These are phyloP conservation scores for Semnopithecus entellus DNA, from an alignment of 2,113 vertebrate species.

Conservation along the genomic window DNA sequence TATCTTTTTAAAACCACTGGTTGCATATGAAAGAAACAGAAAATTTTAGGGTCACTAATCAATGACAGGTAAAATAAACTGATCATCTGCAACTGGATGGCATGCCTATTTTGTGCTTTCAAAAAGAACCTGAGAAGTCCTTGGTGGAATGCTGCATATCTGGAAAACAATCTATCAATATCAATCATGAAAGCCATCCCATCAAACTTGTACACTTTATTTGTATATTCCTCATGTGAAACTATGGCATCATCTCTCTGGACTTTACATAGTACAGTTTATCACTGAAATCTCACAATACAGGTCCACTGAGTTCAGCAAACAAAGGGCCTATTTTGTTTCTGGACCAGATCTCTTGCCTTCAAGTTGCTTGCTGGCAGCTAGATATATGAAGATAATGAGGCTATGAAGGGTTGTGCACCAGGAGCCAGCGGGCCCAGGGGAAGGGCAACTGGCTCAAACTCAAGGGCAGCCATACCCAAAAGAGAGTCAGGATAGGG, in stretches of 20 bases:
- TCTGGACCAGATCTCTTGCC: not conserved
- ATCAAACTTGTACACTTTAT: too few species aligned
- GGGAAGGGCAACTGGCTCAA: too few species aligned
- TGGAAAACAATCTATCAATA: not conserved
- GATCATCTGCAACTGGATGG: too few species aligned
- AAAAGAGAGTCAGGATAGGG: too few species aligned
- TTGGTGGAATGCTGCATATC: not conserved
- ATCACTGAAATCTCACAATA: not conserved
- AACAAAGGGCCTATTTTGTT: not conserved
- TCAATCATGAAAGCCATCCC: not conserved
- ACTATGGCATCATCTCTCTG: not conserved
- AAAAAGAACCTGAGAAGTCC: not conserved
- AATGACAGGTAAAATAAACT: not conserved
- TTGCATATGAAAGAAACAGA: not conserved
- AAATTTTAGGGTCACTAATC: not conserved
- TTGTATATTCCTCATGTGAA: not conserved
- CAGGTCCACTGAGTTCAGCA: not conserved
- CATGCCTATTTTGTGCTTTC: not conserved
- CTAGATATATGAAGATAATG: not conserved
- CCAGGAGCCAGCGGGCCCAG: not conserved
- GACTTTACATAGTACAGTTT: not conserved
- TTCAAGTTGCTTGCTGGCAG: not conserved
- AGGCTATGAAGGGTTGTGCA: not conserved
- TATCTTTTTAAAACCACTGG: not conserved
- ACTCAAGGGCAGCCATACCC: not conserved